phyloP scores from a whole-genome alignment of 2,888 invertebrate genomes.

The Erebia aethiops region DNA sequence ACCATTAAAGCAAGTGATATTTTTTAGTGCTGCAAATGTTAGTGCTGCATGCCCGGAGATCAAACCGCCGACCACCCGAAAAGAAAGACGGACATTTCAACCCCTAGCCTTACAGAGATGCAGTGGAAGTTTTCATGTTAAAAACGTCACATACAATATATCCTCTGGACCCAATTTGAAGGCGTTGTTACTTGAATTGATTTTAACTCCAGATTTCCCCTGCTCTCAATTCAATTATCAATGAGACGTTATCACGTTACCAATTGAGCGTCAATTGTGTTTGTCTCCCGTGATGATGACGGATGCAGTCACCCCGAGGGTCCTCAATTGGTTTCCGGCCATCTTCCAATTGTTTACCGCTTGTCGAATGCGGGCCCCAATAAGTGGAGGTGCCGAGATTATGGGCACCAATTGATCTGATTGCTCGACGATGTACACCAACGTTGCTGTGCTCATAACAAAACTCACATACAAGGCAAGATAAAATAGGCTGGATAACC shows the following conservation, averaged over 20 bases:
- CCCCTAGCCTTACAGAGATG: too few relatives aligned
- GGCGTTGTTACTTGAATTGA: too few relatives aligned
- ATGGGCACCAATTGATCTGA: conserved; percentile 38
- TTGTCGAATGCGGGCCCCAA: conserved; percentile 38
- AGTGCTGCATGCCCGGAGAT: too few relatives aligned
- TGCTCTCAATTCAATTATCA: conserved; percentile 27
- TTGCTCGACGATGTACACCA: conserved; percentile 24
- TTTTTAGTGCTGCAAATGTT: too few relatives aligned
- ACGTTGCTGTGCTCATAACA: not conserved
- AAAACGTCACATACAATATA: too few relatives aligned
- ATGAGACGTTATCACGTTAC: conserved; percentile 42
- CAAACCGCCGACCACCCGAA: too few relatives aligned
- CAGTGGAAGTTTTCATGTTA: too few relatives aligned
- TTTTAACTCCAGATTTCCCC: conserved; percentile 27
- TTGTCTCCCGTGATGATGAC: conserved; percentile 66
- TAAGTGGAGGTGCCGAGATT: conserved; percentile 36
- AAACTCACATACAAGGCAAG: not conserved
- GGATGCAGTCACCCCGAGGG: conserved; percentile 65
- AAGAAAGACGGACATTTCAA: too few relatives aligned
- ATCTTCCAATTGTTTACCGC: conserved; percentile 67
- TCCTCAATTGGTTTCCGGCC: conserved; percentile 64
- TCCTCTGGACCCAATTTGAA: too few relatives aligned
- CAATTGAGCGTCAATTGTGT: conserved; percentile 59
- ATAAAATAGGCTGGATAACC: too few relatives aligned
- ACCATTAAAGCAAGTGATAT: too few relatives aligned